phyloP scores from a whole-genome alignment of 2,797 vertebrate species.

The Gastrophryne carolinensis region DNA sequence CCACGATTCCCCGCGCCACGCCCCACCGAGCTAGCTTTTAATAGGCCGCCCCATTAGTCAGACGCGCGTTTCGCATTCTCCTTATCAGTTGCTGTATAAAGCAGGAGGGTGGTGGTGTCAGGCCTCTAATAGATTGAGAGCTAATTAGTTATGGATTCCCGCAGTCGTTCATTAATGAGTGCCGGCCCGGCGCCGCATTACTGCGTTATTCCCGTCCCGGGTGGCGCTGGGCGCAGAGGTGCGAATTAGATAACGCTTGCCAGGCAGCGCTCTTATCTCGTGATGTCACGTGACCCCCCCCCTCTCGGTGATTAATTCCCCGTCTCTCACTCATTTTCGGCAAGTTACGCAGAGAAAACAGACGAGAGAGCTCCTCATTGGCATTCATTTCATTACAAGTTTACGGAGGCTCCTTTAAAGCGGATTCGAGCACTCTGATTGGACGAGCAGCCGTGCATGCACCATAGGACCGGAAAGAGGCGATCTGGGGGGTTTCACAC shows the following conservation, averaged over 20 bases:
- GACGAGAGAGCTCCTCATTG: no score
- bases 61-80: background rate
- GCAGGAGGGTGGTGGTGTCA: slow-evolving; percentile 55
- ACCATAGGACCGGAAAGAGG: no score
- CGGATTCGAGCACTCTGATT: no score
- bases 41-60: slow-evolving; percentile 1
- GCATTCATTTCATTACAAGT: no score
- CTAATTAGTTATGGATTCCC: slow-evolving; percentile 67
- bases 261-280: slow-evolving; percentile 32
- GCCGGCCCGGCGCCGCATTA: slow-evolving; percentile 34
- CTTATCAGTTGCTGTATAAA: slow-evolving; percentile 24
- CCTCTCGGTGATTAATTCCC: slow-evolving; percentile 25
- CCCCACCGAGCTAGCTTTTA: background rate
- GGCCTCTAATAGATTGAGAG: slow-evolving; percentile 68
- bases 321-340: background rate
- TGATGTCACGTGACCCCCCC: slow-evolving; percentile 16
- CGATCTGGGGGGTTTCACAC: no score
- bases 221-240: background rate
- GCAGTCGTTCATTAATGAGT: slow-evolving; percentile 55
- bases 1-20: background rate
- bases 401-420: no score
- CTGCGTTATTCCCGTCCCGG: slow-evolving; percentile 37
- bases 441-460: no score
- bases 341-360: background rate
- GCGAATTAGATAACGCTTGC: slow-evolving; percentile 3